Conservation (phyloP, 2,797 vertebrate species). For the Phoeniculus purpureus region DNA sequence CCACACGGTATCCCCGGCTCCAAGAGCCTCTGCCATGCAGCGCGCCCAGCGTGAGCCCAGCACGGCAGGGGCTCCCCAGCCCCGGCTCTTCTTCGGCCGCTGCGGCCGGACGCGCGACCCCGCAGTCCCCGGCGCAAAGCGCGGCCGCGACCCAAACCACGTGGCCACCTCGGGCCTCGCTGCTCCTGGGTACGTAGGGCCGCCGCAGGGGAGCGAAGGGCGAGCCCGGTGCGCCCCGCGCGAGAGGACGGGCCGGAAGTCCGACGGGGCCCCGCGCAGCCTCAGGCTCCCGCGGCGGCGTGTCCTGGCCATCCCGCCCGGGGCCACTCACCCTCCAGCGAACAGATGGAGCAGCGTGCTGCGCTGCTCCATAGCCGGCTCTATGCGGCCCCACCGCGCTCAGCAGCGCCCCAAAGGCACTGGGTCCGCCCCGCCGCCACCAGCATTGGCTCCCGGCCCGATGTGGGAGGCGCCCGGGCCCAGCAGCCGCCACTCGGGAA, state of each 20-base stretch:
- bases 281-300: not conserved
- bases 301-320: no score
- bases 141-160: no score
- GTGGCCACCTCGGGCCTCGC: not conserved
- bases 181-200: no score
- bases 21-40: accelerated
- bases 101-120: not conserved
- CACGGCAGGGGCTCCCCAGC: not conserved
- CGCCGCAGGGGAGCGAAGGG: not conserved
- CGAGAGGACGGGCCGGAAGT: no score
- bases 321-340: conserved; percentile 40
- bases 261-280: not conserved
- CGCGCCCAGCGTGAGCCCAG: accelerated
- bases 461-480: not conserved
- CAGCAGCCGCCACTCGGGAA: no score
- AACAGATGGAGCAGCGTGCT: not conserved
- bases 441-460: not conserved
- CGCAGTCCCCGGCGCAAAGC: not conserved
- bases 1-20: accelerated
- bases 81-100: not conserved
- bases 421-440: not conserved
- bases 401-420: not conserved
- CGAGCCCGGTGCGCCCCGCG: not conserved
- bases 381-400: not conserved
- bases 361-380: not conserved